phyloP scores from a whole-genome alignment of 2,797 vertebrate genomes.

The Coregonus sp. region DNA sequence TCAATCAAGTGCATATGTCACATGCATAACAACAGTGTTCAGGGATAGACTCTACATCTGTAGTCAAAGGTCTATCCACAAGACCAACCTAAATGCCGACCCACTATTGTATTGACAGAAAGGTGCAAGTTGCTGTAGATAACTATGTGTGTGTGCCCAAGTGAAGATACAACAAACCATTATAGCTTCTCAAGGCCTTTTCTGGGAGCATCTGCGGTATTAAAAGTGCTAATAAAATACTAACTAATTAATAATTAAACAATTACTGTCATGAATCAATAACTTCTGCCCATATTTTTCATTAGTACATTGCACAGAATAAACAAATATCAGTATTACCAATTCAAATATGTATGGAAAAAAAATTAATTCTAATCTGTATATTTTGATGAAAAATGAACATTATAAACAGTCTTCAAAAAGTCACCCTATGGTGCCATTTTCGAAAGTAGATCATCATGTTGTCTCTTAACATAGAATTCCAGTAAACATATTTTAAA shows the following conservation, averaged over 20 bases:
- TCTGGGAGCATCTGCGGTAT: conserved; percentile 89
- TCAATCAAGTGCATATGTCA: neutral
- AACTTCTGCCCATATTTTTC: conserved; percentile 98
- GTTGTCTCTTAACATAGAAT: conserved; percentile 75
- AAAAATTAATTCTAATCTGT: conserved; percentile 74
- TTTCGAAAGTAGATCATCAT: conserved; percentile 75
- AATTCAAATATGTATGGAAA: conserved; percentile 94
- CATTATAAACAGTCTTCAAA: conserved; percentile 79
- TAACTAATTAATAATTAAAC: conserved; percentile 99
- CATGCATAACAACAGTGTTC: neutral
- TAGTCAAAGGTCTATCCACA: neutral
- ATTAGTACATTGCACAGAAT: conserved; percentile 99
- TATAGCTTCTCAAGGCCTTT: conserved; percentile 82
- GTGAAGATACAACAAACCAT: conserved; percentile 86
- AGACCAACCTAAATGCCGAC: neutral
- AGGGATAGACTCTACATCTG: no score
- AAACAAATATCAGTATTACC: conserved; percentile 99
- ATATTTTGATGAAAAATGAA: conserved; percentile 80
- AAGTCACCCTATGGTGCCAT: conserved; percentile 69
- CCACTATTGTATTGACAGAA: neutral
- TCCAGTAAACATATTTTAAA: conserved; percentile 49
- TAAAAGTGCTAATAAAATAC: conserved; percentile 99
- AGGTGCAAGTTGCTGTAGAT: conserved; percentile 26
- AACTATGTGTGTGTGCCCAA: conserved; percentile 43
- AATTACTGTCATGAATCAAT: conserved; percentile 99